Conservation (phyloP, 2,888 invertebrate genomes). For the Tigriopus californicus region DNA sequence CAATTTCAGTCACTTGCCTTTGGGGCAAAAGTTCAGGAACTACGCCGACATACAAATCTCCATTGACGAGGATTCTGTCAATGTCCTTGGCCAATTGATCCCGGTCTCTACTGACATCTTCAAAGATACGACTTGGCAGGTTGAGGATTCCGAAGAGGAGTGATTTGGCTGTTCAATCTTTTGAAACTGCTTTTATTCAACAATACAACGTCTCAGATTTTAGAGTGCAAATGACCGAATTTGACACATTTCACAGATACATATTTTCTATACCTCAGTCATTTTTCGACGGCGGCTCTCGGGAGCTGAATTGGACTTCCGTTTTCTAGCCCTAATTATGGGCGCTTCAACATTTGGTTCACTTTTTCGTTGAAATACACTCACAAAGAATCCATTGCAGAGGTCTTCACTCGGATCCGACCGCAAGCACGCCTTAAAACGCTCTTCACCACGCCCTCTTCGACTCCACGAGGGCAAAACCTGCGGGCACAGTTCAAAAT, state of each 20-base stretch:
- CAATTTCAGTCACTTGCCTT: neutral
- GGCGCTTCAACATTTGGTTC: neutral
- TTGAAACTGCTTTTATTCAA: too few relatives aligned
- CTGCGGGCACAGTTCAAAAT: slow-evolving; percentile 7
- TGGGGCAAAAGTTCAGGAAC: neutral
- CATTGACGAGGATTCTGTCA: neutral
- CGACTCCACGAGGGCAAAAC: slow-evolving; percentile 21
- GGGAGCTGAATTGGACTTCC: too few relatives aligned
- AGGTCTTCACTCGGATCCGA: slow-evolving; percentile 51
- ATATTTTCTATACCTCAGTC: too few relatives aligned
- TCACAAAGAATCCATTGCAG: slow-evolving; percentile 88
- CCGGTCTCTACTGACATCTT: neutral
- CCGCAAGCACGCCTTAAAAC: slow-evolving; percentile 49
- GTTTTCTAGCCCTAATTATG: too few relatives aligned
- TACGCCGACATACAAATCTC: neutral
- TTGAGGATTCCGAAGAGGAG: too few relatives aligned
- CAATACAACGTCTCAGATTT: too few relatives aligned
- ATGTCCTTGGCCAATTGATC: neutral
- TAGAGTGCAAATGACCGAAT: too few relatives aligned
- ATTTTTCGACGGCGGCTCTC: too few relatives aligned
- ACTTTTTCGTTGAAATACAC: slow-evolving; percentile 43
- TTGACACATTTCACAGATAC: too few relatives aligned
- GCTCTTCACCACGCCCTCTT: slow-evolving; percentile 22
- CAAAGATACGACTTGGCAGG: neutral
- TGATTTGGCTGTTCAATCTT: too few relatives aligned